Evolutionary conservation across 2,797 vertebrate genomes (phyloP).

Genomic region (Danio albolineatus): DNA sequence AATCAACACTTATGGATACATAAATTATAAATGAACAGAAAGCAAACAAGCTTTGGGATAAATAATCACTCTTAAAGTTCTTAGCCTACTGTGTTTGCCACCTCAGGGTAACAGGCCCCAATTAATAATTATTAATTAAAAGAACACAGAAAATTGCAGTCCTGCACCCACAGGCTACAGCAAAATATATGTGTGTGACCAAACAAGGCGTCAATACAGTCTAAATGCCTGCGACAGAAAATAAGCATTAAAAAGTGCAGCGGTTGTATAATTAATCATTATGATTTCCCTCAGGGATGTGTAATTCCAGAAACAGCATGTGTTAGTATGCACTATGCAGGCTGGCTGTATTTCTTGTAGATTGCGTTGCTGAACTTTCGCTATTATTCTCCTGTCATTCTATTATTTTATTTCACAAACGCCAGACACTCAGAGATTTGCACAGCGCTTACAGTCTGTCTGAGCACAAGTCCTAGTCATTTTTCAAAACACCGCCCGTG

Average conservation of each 20-base stretch:
- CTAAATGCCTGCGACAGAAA: slow-evolving; percentile 28
- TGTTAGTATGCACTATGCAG: slow-evolving; percentile 26
- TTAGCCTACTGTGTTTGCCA: slow-evolving; percentile 45
- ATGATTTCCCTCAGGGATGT: slow-evolving; percentile 15
- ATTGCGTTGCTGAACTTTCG: slow-evolving; percentile 1
- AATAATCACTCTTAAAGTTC: slow-evolving; percentile 32
- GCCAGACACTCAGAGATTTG: slow-evolving; percentile 1
- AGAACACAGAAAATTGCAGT: slow-evolving; percentile 23
- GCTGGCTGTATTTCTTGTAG: slow-evolving; percentile 18
- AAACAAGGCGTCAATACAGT: slow-evolving; percentile 50
- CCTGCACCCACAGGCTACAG: slow-evolving; percentile 9
- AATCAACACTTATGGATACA: slow-evolving; percentile 40
- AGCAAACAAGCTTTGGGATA: slow-evolving; percentile 43
- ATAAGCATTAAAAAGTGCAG: slow-evolving; percentile 42
- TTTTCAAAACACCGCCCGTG: neutral
- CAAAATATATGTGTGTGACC: slow-evolving; percentile 12
- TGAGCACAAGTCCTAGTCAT: neutral
- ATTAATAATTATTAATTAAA: slow-evolving; percentile 58
- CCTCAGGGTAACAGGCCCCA: slow-evolving; percentile 46
- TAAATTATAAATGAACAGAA: slow-evolving; percentile 29
- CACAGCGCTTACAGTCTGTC: neutral
- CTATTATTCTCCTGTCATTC: slow-evolving; percentile 13
- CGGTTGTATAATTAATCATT: slow-evolving; percentile 47
- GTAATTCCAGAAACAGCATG: slow-evolving; percentile 7
- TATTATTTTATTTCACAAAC: slow-evolving; percentile 25